These are phyloP conservation scores for Athalia rosae DNA, from an alignment of 2,888 invertebrate species.

Conservation along the genomic window DNA sequence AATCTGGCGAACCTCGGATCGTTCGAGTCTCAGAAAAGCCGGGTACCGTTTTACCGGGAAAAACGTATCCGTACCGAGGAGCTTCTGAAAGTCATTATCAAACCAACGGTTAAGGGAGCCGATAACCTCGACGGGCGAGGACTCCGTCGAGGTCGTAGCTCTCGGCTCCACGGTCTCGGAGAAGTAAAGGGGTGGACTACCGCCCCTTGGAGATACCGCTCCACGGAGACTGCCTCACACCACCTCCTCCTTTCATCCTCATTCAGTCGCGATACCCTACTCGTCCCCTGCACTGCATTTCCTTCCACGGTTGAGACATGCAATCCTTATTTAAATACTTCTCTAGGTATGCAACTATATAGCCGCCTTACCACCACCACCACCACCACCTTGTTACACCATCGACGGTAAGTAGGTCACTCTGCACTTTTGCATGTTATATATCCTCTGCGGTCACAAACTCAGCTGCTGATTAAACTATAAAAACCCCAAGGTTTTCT, in stretches of 20 bases:
- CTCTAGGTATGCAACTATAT: slow-evolving; percentile 4
- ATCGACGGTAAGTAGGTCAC: slow-evolving; percentile 35
- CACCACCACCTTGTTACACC: background rate
- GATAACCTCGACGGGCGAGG: slow-evolving; percentile 43
- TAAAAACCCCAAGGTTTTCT: slow-evolving; percentile 18
- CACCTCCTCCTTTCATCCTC: background rate
- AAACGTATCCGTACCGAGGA: background rate
- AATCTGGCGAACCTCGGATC: no score
- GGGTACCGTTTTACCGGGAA: no score
- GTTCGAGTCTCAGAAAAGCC: no score
- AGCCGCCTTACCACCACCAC: background rate
- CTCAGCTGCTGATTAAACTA: slow-evolving; percentile 41
- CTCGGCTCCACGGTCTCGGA: slow-evolving; percentile 38
- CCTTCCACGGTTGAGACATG: slow-evolving; percentile 38
- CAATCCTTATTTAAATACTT: slow-evolving; percentile 43
- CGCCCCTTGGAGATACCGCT: slow-evolving; percentile 50
- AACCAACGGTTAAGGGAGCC: slow-evolving; percentile 33
- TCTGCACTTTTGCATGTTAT: slow-evolving; percentile 16
- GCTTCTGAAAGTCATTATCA: slow-evolving; percentile 18
- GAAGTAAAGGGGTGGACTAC: slow-evolving; percentile 47
- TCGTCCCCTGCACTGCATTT: slow-evolving; percentile 34
- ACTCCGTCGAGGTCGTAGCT: slow-evolving; percentile 45
- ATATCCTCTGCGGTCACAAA: background rate
- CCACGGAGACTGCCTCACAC: slow-evolving; percentile 46
- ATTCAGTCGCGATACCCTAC: slow-evolving; percentile 13